phyloP scores from a whole-genome alignment of 2,888 invertebrate genomes.

The Lasioglossum lativentre region DNA sequence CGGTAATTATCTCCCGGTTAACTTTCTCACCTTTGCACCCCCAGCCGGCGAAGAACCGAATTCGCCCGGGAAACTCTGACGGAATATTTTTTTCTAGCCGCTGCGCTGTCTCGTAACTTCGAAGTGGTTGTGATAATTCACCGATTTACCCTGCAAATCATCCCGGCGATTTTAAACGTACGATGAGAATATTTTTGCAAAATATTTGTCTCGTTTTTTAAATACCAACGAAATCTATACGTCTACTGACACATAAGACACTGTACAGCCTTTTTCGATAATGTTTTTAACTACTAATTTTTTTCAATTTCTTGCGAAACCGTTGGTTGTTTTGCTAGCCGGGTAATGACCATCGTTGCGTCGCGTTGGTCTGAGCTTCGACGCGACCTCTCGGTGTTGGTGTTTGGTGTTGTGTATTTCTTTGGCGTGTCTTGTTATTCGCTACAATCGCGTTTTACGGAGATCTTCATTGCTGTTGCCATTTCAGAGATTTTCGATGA shows the following conservation, averaged over 20 bases:
- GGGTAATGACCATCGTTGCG: no score
- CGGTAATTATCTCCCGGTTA: slow-evolving; percentile 64
- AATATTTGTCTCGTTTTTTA: neutral
- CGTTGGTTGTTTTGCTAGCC: no score
- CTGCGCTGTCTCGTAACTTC: neutral
- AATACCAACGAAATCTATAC: neutral
- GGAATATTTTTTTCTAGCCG: neutral
- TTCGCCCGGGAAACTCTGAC: slow-evolving; percentile 2
- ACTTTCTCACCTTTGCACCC: slow-evolving; percentile 55
- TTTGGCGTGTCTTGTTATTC: no score
- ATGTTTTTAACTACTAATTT: no score
- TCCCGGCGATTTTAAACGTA: neutral
- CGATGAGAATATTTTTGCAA: neutral
- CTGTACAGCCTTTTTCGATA: neutral
- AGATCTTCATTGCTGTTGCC: no score
- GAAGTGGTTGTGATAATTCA: neutral
- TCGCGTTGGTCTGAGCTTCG: no score
- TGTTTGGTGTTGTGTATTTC: no score
- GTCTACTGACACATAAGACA: no score
- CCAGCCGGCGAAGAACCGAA: slow-evolving; percentile 20
- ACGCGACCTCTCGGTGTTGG: no score
- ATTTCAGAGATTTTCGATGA: no score
- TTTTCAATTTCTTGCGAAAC: no score
- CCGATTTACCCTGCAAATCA: neutral
- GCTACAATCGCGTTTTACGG: no score